These are phyloP conservation scores for Trachythela sp. DNA, from an alignment of 64 coral and sea anemone species.

Conservation along the genomic window DNA sequence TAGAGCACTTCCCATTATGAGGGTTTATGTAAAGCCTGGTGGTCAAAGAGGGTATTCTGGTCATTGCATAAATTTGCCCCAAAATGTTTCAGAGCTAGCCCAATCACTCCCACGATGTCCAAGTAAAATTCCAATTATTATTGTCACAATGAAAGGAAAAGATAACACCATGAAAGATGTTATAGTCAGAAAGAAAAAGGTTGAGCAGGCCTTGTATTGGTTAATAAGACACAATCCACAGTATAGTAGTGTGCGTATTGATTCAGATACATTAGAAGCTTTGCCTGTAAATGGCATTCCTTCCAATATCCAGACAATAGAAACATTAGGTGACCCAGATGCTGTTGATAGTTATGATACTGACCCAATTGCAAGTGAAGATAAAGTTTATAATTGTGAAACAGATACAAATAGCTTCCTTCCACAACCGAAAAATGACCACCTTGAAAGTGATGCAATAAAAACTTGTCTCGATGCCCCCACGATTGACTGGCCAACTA, in stretches of 20 bases:
- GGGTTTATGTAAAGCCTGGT: background rate
- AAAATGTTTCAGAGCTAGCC: slow-evolving; percentile 5
- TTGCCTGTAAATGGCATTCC: background rate
- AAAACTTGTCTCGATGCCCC: slow-evolving; percentile 2
- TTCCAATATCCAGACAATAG: slow-evolving; percentile 7
- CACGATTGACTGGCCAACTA: background rate
- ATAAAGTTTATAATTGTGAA: slow-evolving; percentile 9
- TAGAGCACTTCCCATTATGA: background rate
- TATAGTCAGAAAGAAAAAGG: background rate
- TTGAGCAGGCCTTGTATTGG: background rate
- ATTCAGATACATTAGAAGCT: background rate
- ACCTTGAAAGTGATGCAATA: slow-evolving; percentile 9
- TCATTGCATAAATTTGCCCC: slow-evolving; percentile 5
- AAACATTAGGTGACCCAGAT: slow-evolving; percentile 11
- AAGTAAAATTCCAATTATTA: slow-evolving; percentile 17
- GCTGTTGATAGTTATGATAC: slow-evolving; percentile 2
- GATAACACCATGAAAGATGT: slow-evolving; percentile 11
- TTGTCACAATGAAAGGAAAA: slow-evolving; percentile 7
- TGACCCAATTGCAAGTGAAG: slow-evolving; percentile 9
- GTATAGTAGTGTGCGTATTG: background rate
- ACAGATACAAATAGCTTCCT: slow-evolving; percentile 15
- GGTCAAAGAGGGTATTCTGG: no score
- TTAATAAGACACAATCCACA: slow-evolving; percentile 10
- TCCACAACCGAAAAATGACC: background rate
- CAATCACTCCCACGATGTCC: background rate